Evolutionary conservation across 2,113 vertebrate genomes (phyloP), one percentile per base, ranked within the genome.

Genomic region (Choloepus hoffmanni): DNA sequence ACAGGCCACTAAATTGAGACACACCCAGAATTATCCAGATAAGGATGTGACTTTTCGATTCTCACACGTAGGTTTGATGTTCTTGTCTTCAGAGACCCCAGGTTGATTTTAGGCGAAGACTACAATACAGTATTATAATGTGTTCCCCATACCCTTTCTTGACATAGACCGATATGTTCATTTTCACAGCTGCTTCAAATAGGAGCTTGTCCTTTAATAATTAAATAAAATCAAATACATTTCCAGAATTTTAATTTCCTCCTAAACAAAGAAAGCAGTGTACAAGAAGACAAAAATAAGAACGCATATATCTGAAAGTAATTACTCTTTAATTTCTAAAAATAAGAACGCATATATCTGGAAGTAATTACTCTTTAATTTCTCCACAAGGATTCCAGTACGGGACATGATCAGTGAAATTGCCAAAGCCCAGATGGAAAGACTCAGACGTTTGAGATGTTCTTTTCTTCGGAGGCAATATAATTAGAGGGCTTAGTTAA

Each of bases 211-310:
- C 77, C 28, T 95, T 95, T 93, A 94, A 94, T 96, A 94, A 96
- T 95, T 83, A 92, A 96, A 83, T 85, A 95, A 95, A 95, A 89
- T 43, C 19, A 68, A 92, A 58, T 90, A 43, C 84, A 85, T 96
- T 92, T 91, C 79, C 89, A 94, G 93, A 96, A 96, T 96, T 97
- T 89, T 93, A 85, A 97, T 95, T 96, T 87, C 79, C 79, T 96
- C 76, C 83, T 72, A 89, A 96, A 96, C 87, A 89, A 96, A 94
- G 89, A 97, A 95, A 88, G 60, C 43, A 36, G 76, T 50, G 40
- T 84, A 50, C 83, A 76, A 86, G 82, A 90, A 96, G 70, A 84
- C 36, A 90, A 95, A 96, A 97, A 92, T 95, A 90, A 48, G 83
- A 82, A 55, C 68, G 85, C 81, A 48, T 65, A 68, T 13, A 85